phyloP scores from a whole-genome alignment of 2,797 vertebrate genomes.

The Danio albolineatus region DNA sequence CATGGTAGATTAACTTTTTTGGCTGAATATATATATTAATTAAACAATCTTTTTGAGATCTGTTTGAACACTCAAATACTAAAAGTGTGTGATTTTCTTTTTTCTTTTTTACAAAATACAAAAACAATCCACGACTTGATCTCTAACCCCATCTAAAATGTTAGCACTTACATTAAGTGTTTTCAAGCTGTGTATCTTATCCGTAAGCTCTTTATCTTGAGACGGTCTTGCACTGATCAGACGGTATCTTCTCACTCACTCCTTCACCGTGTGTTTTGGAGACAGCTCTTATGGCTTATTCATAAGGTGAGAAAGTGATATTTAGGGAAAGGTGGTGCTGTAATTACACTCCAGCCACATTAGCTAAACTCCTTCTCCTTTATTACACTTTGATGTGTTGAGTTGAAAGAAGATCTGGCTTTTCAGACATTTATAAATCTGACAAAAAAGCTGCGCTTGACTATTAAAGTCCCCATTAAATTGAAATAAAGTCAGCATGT shows the following conservation, averaged over 20 bases:
- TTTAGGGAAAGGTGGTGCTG: constrained; percentile 56
- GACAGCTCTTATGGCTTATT: constrained; percentile 51
- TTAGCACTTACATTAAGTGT: background rate
- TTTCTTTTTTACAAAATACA: background rate
- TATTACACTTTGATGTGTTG: constrained; percentile 48
- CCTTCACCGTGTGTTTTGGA: constrained; percentile 39
- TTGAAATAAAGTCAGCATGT: too few relatives aligned
- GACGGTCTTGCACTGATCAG: constrained; percentile 2
- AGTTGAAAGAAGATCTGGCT: constrained; percentile 39
- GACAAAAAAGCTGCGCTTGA: too few relatives aligned
- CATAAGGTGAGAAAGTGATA: constrained; percentile 58
- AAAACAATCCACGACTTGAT: background rate
- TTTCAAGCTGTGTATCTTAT: background rate
- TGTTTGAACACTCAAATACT: background rate
- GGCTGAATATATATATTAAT: too few relatives aligned
- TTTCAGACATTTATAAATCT: background rate
- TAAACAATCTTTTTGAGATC: too few relatives aligned
- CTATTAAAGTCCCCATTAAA: too few relatives aligned
- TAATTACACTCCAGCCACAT: constrained; percentile 62
- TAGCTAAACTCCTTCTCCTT: constrained; percentile 50
- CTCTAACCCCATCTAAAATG: background rate
- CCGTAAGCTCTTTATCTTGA: constrained; percentile 31
- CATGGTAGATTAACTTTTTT: too few relatives aligned
- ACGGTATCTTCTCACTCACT: constrained; percentile 3
- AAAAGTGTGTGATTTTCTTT: background rate